Conservation (phyloP, 2,113 vertebrate genomes). For the Ophthalmolycus amberensis region DNA sequence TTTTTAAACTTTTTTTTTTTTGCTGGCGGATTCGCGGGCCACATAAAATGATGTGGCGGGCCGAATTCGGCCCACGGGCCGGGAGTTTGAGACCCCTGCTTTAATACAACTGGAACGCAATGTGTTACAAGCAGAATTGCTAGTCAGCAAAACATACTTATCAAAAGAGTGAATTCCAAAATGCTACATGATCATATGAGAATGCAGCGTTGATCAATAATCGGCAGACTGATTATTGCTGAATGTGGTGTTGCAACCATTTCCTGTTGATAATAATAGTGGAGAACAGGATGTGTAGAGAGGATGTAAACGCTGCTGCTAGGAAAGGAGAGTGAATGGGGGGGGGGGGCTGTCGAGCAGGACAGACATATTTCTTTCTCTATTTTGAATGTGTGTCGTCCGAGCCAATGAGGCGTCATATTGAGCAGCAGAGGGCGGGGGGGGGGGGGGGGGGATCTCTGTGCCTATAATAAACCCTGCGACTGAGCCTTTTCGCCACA, state of each 20-base stretch:
- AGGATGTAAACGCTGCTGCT: not conserved
- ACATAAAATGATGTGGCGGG: no score
- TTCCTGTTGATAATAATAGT: not conserved
- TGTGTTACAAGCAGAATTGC: no score
- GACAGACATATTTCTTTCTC: not conserved
- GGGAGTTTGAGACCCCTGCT: no score
- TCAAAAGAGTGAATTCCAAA: no score
- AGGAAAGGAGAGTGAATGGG: not conserved
- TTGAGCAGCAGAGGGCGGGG: not conserved
- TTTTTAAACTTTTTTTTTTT: no score
- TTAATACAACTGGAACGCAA: no score
- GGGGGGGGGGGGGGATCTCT: not conserved
- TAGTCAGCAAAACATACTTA: no score
- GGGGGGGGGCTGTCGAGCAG: not conserved
- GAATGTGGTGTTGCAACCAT: not conserved
- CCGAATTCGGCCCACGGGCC: no score
- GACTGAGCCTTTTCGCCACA: not conserved
- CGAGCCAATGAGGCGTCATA: constrained; percentile 54
- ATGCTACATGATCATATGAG: not conserved
- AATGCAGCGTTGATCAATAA: not conserved
- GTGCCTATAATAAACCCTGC: constrained; percentile 57
- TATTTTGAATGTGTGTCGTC: constrained; percentile 55
- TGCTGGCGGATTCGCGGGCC: no score
- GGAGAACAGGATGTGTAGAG: not conserved
- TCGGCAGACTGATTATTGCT: not conserved